Conservation (phyloP, 2,888 invertebrate genomes). For the Drosophila fulvimacula region DNA sequence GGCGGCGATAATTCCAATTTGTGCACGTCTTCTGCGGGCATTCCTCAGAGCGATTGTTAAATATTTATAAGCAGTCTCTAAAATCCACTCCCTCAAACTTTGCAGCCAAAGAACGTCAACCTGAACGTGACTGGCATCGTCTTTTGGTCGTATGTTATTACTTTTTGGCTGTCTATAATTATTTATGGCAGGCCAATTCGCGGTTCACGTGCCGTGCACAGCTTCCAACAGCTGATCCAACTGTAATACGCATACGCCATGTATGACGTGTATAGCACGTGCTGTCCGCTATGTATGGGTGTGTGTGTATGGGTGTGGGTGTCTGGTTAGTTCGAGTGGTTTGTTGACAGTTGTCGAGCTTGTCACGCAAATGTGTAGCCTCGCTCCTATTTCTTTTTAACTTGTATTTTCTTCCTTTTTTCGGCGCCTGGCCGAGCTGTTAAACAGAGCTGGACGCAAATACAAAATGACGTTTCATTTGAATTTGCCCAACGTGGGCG, state of each 20-base stretch:
- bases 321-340: constrained; percentile 36
- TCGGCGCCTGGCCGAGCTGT: constrained; percentile 17
- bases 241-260: constrained; percentile 64
- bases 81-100: constrained; percentile 22
- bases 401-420: background rate
- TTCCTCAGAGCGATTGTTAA: constrained; percentile 53
- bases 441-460: constrained; percentile 54
- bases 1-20: constrained; percentile 78
- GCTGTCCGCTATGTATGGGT: constrained; percentile 12
- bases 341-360: constrained; percentile 50
- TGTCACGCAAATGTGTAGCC: constrained; percentile 60
- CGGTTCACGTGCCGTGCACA: constrained; percentile 58
- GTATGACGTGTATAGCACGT: constrained; percentile 46
- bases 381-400: constrained; percentile 1
- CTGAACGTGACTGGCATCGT: constrained; percentile 66
- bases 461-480: constrained; percentile 71
- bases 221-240: constrained; percentile 23
- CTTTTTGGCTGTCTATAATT: constrained; percentile 68
- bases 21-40: constrained; percentile 60
- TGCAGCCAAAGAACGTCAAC: constrained; percentile 23
- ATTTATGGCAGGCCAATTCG: constrained; percentile 59
- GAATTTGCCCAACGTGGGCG: constrained; percentile 65
- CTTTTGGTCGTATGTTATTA: constrained; percentile 48
- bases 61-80: constrained; percentile 60
- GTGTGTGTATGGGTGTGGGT: constrained; percentile 8